Evolutionary conservation across 2,888 invertebrate genomes (phyloP), one percentile per base, ranked within the genome.

Genomic region (Fissipunctia ypsillon): DNA sequence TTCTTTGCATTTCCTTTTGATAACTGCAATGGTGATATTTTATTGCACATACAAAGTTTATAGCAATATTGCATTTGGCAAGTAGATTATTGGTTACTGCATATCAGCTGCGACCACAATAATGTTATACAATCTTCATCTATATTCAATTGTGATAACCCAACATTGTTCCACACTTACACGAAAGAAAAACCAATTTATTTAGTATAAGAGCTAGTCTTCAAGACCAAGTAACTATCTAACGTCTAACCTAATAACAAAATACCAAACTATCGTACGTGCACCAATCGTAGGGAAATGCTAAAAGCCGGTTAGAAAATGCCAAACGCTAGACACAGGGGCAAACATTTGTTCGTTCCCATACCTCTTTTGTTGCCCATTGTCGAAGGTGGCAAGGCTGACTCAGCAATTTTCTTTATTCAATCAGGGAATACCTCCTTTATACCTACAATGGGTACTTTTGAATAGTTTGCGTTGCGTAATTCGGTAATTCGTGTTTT

Each of bases 281-380:
- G 74, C 69, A 74, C 80, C 69, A 78, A 77, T 84, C 72, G 83
- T 85, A 86, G 73, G 85, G 73, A 88, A 91, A 90, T 90, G 88
- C 86, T 89, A 90, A 83, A 88, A 88, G 88, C 83, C 86, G 87
- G 89, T 86, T 84, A 88, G 85, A 90, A 89, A 89, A 91, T 90
- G 91, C 86, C 91, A 91, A 87, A 84, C 86, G 84, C 78, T 78
- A 84, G 85, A 84, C 85, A 76, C 86, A 83, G 85, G 84, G 88
- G 90, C 88, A 91, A 91, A 91, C 89, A 90, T 90, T 90, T 88
- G 88, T 84, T 82, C 79, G 73, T 86, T 87, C 83, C 84, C 88
- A 84, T 78, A 86, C 78, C 81, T 83, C 87, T 86, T 88, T 88
- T 88, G 88, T 87, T 77, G 64, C 69, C 84, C 76, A 86, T 85